phyloP scores from a whole-genome alignment of 2,113 vertebrate genomes.

The Pandion haliaetus region DNA sequence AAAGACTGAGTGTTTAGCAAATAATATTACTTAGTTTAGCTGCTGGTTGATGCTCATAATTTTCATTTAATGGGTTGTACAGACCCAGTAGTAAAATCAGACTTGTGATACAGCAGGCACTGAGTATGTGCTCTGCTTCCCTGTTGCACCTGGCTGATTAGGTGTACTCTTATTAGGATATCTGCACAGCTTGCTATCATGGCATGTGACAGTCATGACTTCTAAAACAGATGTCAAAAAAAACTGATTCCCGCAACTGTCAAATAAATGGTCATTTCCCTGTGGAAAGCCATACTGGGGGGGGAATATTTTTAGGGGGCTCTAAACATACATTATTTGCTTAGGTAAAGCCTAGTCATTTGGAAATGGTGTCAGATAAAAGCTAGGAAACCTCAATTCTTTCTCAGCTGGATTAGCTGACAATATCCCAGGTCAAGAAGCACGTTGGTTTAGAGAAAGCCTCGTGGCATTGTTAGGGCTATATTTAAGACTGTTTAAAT shows the following conservation, averaged over 20 bases:
- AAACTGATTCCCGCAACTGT: neutral
- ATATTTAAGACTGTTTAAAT: neutral
- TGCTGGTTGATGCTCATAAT: accelerated
- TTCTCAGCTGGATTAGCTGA: neutral
- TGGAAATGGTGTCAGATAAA: neutral
- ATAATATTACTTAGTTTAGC: neutral
- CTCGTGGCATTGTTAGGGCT: neutral
- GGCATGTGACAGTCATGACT: neutral
- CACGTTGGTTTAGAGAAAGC: neutral
- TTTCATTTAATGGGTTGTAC: neutral
- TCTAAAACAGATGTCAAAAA: neutral
- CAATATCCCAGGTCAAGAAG: neutral
- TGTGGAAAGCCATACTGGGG: accelerated
- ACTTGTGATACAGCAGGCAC: neutral
- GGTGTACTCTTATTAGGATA: neutral
- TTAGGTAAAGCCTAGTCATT: neutral
- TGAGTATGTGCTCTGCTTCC: neutral
- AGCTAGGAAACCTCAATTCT: neutral
- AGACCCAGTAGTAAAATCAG: neutral
- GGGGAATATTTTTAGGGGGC: neutral
- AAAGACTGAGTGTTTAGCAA: accelerated
- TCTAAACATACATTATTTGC: accelerated
- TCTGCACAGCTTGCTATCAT: neutral
- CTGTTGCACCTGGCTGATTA: neutral
- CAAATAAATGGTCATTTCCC: neutral